Evolutionary conservation across 92 coral and sea anemone species (phyloP).

Genomic region (Palythoa heliodiscus): DNA sequence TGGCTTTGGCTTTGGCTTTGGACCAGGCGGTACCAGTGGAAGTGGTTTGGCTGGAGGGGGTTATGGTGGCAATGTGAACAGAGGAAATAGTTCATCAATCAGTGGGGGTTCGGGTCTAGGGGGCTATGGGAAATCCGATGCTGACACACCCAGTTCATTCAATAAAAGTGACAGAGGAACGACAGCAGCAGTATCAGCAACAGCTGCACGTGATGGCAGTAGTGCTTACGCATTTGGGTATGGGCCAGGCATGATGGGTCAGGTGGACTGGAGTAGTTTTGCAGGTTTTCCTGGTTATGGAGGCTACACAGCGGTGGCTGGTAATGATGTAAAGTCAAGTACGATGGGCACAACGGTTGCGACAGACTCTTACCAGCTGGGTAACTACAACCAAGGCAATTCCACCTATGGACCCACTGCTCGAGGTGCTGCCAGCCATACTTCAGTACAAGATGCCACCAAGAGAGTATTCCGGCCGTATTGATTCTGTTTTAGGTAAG

Average conservation of each 20-base stretch:
- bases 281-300: conserved; percentile 60
- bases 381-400: conserved; percentile 69
- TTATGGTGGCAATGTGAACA: conserved; percentile 9
- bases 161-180: conserved; percentile 6
- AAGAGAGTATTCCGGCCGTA: conserved; percentile 57
- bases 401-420: conserved; percentile 72
- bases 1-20: conserved; percentile 57
- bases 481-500: conserved; percentile 33
- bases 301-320: conserved; percentile 33
- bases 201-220: conserved; percentile 3
- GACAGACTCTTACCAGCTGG: conserved; percentile 59
- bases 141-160: conserved; percentile 47
- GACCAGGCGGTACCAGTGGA: conserved; percentile 25
- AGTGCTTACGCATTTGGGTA: conserved; percentile 9
- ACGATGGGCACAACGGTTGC: conserved; percentile 23
- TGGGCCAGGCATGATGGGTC: conserved; percentile 30
- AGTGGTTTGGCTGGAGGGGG: not conserved
- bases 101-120: conserved; percentile 52
- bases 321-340: conserved; percentile 34
- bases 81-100: conserved; percentile 32
- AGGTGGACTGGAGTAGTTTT: conserved; percentile 51
- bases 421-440: conserved; percentile 33
- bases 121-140: conserved; percentile 50
- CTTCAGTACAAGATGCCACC: not conserved
- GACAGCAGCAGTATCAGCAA: not conserved